Evolutionary conservation across 2,888 invertebrate species (phyloP).

Genomic region (Schizotus pectinicornis): DNA sequence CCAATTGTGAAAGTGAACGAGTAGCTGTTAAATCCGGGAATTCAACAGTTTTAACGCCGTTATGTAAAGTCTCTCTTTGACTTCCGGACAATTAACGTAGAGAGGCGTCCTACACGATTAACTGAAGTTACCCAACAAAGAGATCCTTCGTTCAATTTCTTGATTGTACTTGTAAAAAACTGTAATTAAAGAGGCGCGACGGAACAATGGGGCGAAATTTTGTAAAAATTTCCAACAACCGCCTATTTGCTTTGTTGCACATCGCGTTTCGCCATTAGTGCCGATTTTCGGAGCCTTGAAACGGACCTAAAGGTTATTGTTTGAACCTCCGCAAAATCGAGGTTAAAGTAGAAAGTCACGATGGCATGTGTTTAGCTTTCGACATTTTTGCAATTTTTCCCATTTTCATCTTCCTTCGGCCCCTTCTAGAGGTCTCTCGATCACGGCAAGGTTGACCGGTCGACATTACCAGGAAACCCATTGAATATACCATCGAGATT

Average conservation of each 20-base stretch:
- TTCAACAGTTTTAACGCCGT: no score
- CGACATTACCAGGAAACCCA: constrained; percentile 13
- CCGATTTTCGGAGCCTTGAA: constrained; percentile 20
- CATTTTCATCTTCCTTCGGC: neutral
- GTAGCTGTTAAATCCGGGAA: neutral
- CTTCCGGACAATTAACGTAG: no score
- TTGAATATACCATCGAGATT: neutral
- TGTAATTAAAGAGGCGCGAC: no score
- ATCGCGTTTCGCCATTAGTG: constrained; percentile 16
- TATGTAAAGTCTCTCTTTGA: no score
- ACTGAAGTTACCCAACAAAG: no score
- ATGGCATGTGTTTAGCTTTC: constrained; percentile 27
- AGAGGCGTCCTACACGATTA: no score
- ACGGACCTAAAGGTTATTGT: constrained; percentile 17
- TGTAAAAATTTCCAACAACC: neutral
- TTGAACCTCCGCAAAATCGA: constrained; percentile 23
- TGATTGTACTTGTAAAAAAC: no score
- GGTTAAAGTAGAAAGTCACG: constrained; percentile 34
- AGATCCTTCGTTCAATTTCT: no score
- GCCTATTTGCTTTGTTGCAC: neutral
- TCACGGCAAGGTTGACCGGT: constrained; percentile 20
- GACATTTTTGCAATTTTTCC: constrained; percentile 5
- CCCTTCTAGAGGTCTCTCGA: constrained; percentile 1
- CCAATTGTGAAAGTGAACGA: no score
- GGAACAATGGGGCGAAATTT: neutral